Base-by-base conservation (phyloP, 1,140 invertebrate species). In the Drosophila bocki region DNA sequence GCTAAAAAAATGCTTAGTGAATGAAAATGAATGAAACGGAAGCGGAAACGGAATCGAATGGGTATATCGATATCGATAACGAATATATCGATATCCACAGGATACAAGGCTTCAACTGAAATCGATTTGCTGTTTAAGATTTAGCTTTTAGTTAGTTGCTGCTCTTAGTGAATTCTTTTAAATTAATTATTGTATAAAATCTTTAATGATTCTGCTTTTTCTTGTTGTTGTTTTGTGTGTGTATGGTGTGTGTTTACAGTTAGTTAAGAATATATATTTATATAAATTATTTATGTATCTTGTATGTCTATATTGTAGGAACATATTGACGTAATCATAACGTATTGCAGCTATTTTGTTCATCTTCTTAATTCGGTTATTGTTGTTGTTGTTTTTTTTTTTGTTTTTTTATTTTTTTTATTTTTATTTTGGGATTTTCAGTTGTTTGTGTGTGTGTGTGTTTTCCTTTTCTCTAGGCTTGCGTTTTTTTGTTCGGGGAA, bases 271-370 rank as follows among this genome's bases (percentile, higher is more conserved):
- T 91, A 75, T 76, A 71, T 88, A 87, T 75, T 71, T 85, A 83
- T 65, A 80, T 83, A 82, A 61, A 72, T 60, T 78, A 78, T 78
- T 78, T 78, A 78, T 77, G 75, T 80, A 67, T 83, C 69, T 51
- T 82, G 80, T 84, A 90, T 91, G 84, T 91, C 87, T 91, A 91
- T 91, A 90, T 90, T 86, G 83, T 92, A 92, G 91, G 91, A 92
- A 92, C 91, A 92, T 92, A 92, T 92, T 92, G 91, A 92, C 91
- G 91, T 92, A 92, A 92, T 92, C 79, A 88, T 87, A 92, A 92
- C 91, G 91, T 92, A 92, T 92, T 92, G 91, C 91, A 92, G 91
- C 91, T 92, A 90, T 92, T 92, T 92, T 77, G 61, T 86, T 75
- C 51, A 69, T 70, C 57, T 44, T 80, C 70, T 62, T 53, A 47